These are phyloP conservation scores for Danionella dracula DNA, from an alignment of 2,797 vertebrate genomes.

Conservation along the genomic window DNA sequence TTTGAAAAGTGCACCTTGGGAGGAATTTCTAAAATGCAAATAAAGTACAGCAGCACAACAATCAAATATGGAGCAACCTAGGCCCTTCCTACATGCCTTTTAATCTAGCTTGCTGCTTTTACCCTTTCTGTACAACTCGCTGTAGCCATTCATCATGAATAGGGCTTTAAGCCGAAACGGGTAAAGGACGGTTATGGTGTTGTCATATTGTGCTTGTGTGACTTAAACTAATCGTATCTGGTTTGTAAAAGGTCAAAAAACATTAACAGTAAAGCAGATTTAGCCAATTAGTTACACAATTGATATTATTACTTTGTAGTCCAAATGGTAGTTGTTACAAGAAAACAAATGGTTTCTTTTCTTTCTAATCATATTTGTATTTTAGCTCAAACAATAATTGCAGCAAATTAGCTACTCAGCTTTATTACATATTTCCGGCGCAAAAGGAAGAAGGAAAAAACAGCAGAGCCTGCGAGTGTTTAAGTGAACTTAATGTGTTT, in stretches of 20 bases:
- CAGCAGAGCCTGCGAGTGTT: slow-evolving; percentile 17
- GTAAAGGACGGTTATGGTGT: too few relatives aligned
- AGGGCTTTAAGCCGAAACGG: too few relatives aligned
- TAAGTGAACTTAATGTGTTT: slow-evolving; percentile 34
- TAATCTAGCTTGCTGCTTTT: slow-evolving; percentile 19
- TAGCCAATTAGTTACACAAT: too few relatives aligned
- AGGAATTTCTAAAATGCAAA: slow-evolving; percentile 14
- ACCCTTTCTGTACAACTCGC: slow-evolving; percentile 39
- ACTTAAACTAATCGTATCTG: too few relatives aligned
- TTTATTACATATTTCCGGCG: slow-evolving; percentile 32
- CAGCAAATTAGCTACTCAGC: slow-evolving; percentile 31
- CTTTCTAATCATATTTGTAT: not conserved
- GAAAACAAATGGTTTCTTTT: too few relatives aligned
- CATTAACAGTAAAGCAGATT: too few relatives aligned
- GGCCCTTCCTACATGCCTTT: slow-evolving; percentile 28
- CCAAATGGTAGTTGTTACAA: too few relatives aligned
- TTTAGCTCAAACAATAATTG: not conserved
- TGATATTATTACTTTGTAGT: too few relatives aligned
- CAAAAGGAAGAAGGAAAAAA: slow-evolving; percentile 34
- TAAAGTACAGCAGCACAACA: too few relatives aligned
- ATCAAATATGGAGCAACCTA: slow-evolving; percentile 22
- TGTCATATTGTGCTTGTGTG: too few relatives aligned
- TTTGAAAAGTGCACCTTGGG: slow-evolving; percentile 7
- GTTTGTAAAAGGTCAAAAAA: too few relatives aligned
- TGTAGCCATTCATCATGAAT: slow-evolving; percentile 42